Conservation (phyloP, 2,888 invertebrate genomes). For the Drosophila formosana region DNA sequence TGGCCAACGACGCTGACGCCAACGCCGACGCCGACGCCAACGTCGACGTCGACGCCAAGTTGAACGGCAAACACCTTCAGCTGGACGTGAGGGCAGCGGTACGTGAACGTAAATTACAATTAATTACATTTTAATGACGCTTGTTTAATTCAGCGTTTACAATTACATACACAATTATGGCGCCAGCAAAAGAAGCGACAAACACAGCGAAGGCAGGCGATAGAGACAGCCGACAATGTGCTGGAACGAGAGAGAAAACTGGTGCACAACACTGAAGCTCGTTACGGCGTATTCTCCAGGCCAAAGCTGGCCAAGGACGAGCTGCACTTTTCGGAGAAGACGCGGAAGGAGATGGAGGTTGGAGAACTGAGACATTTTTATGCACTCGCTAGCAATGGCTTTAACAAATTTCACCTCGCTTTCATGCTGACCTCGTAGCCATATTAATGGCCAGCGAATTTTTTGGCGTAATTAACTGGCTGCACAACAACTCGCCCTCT, state of each 20-base stretch:
- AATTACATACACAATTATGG: conserved; percentile 82
- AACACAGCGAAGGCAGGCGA: conserved; percentile 17
- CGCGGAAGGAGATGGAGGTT: too few relatives aligned
- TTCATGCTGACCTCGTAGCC: conserved; percentile 39
- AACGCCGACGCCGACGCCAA: not conserved
- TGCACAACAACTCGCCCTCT: conserved; percentile 21
- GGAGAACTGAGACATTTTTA: conserved; percentile 35
- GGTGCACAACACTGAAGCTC: conserved; percentile 52
- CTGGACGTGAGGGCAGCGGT: conserved; percentile 44
- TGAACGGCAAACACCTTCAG: conserved; percentile 19
- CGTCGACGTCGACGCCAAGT: not conserved
- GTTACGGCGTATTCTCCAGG: conserved; percentile 46
- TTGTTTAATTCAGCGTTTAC: conserved; percentile 82
- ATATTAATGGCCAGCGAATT: conserved; percentile 66
- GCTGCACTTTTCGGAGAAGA: conserved; percentile 20
- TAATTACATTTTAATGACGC: conserved; percentile 84
- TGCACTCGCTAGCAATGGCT: conserved; percentile 69
- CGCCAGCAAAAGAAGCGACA: conserved; percentile 21
- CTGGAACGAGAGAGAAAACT: conserved; percentile 6
- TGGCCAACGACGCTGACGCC: conserved; percentile 56
- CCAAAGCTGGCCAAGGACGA: conserved; percentile 39
- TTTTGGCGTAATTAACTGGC: conserved; percentile 57
- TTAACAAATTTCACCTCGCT: conserved; percentile 68
- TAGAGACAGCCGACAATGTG: conserved; percentile 27
- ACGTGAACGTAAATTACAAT: conserved; percentile 82